Base-by-base conservation (phyloP, 2,113 vertebrate species). In the Paramisgurnus dabryanus region DNA sequence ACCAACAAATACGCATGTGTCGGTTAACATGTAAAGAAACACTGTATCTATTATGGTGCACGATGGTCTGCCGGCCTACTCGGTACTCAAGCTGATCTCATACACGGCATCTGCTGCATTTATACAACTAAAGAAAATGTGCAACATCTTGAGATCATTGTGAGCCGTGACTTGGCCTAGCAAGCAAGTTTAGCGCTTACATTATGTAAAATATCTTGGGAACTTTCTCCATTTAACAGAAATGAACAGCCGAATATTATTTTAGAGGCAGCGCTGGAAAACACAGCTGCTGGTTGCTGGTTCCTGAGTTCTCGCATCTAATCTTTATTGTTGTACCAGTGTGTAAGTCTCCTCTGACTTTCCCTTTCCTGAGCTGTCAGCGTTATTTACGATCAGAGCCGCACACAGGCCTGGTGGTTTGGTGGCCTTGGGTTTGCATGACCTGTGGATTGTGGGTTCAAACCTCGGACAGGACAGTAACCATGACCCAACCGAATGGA, bases 371-470 rank as follows among this genome's bases (percentile, higher is more conserved):
- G 69, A 79, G 64, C 50, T 67, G 53, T 67, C 67, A n/a, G 61
- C 17, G 27, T 81, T 73, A 79, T 81, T 67, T 81, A 81, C 63
- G 80, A 68, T 65, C 15, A 6, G 15, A 57, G 57, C 76, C 55
- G 39, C 81, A 80, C 57, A 45, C 22, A 82, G 81, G 49, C 68
- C 40, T 27, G 40, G 85, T 86, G 89, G 89, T 91, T 88, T 87
- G 86, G 90, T 90, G 89, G 88, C 89, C 89, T 89, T 89, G 88
- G 88, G 88, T 73, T 83, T 88, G 86, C 87, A 82, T 83, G 82
- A 79, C 78, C 84, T 80, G 79, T 86, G 85, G 86, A 77, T 79
- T 89, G 86, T 17, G 88, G 90, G 84, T 90, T 91, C 80, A 89
- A 83, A 86, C 82, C 88, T 83, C 60, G 87, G 88, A 84, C 87